Conservation (phyloP, 2,797 vertebrate species). For the Anisognathus igniventris region DNA sequence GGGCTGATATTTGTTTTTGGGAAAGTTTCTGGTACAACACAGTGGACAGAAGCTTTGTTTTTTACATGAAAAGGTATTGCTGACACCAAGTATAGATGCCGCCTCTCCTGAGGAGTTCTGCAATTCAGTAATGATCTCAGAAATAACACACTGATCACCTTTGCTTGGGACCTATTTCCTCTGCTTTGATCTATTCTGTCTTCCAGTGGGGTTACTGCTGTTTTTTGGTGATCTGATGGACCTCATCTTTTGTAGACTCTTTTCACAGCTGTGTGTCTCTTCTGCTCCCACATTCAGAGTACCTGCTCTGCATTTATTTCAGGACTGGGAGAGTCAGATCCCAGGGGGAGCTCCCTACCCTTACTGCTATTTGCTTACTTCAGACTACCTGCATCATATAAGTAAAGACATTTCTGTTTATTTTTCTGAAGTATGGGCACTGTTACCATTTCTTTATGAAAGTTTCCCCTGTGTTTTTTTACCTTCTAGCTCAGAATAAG, state of each 20-base stretch:
- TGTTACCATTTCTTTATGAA: background rate
- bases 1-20: background rate
- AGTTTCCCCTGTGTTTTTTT: background rate
- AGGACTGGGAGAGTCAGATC: background rate
- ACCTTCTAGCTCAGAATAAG: background rate
- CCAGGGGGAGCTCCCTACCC: rapidly evolving
- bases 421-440: background rate
- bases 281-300: background rate
- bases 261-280: background rate
- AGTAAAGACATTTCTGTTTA: background rate
- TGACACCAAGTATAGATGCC: background rate
- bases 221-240: background rate
- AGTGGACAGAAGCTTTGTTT: background rate
- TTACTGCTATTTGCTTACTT: background rate
- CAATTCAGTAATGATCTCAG: background rate
- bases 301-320: background rate
- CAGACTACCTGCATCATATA: background rate
- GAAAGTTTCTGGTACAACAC: background rate
- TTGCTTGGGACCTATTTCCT: background rate
- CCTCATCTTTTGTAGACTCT: background rate
- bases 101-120: background rate
- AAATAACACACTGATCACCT: background rate
- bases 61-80: background rate
- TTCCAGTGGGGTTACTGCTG: background rate
- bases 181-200: background rate